phyloP scores from a whole-genome alignment of 2,888 invertebrate genomes.

The Merodon equestris region DNA sequence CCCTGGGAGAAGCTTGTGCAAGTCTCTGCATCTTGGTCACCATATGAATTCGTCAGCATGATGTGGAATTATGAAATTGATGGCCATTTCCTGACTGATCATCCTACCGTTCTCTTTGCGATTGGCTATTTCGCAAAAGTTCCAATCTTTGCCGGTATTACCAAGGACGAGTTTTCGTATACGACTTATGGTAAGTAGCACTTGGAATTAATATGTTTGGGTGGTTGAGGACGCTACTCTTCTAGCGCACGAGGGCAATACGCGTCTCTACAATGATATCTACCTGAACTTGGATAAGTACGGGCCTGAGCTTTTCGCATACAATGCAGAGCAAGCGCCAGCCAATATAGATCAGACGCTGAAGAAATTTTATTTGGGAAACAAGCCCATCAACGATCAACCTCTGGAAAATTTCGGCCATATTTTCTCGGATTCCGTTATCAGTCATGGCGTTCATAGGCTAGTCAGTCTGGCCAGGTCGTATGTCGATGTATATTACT shows the following conservation, averaged over 20 bases:
- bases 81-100: slow-evolving; percentile 81
- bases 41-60: slow-evolving; percentile 72
- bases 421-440: slow-evolving; percentile 81
- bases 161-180: slow-evolving; percentile 80
- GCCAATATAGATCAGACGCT: slow-evolving; percentile 9
- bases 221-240: no score
- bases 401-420: slow-evolving; percentile 72
- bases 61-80: slow-evolving; percentile 81
- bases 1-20: slow-evolving; percentile 71
- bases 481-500: neutral
- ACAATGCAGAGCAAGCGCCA: neutral
- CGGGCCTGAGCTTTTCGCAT: slow-evolving; percentile 75
- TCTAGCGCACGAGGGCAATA: slow-evolving; percentile 68
- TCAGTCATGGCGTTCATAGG: slow-evolving; percentile 81
- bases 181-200: slow-evolving; percentile 3
- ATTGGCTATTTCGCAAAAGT: slow-evolving; percentile 81
- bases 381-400: slow-evolving; percentile 20
- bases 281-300: slow-evolving; percentile 72
- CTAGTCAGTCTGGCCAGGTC: slow-evolving; percentile 78
- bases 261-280: slow-evolving; percentile 72
- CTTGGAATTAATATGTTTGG: neutral
- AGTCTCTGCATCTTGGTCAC: slow-evolving; percentile 71
- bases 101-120: slow-evolving; percentile 80
- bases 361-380: slow-evolving; percentile 70
- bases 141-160: slow-evolving; percentile 83